These are phyloP conservation scores for Eubucco bourcierii DNA, from an alignment of 2,113 vertebrate species.

Conservation along the genomic window DNA sequence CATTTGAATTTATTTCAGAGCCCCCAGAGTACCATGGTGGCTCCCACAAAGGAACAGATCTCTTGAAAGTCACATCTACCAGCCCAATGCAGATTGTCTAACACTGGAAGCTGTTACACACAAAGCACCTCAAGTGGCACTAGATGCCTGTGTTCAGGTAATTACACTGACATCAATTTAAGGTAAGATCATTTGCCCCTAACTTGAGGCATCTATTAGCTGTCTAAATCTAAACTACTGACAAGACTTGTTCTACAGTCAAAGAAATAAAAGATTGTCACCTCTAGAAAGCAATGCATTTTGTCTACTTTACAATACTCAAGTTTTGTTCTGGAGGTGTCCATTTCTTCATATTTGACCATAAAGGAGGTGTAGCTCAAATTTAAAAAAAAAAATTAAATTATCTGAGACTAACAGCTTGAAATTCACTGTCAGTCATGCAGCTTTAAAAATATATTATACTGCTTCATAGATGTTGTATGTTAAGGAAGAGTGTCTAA, in stretches of 20 bases:
- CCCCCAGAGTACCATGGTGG: not conserved
- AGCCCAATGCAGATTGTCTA: not conserved
- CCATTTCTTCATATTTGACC: not conserved
- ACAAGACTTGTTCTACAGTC: not conserved
- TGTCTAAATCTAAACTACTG: not conserved
- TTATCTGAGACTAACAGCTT: not conserved
- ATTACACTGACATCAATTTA: not conserved
- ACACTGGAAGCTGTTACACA: not conserved
- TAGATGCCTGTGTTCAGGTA: not conserved
- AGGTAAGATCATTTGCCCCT: not conserved
- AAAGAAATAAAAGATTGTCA: not conserved
- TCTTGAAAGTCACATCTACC: not conserved
- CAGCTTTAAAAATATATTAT: not conserved
- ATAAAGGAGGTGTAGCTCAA: not conserved
- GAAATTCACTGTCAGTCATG: not conserved
- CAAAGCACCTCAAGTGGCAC: not conserved
- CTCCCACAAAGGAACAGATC: not conserved
- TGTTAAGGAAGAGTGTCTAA: conserved; percentile 1
- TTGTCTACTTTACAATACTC: not conserved
- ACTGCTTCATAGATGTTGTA: not conserved
- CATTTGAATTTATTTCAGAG: not conserved
- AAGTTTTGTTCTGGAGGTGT: not conserved
- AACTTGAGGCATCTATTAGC: not conserved
- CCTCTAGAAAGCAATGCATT: not conserved
- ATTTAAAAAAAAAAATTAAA: not conserved